Evolutionary conservation across 2,797 vertebrate species (phyloP).

Genomic region (Gobio occitaniae): DNA sequence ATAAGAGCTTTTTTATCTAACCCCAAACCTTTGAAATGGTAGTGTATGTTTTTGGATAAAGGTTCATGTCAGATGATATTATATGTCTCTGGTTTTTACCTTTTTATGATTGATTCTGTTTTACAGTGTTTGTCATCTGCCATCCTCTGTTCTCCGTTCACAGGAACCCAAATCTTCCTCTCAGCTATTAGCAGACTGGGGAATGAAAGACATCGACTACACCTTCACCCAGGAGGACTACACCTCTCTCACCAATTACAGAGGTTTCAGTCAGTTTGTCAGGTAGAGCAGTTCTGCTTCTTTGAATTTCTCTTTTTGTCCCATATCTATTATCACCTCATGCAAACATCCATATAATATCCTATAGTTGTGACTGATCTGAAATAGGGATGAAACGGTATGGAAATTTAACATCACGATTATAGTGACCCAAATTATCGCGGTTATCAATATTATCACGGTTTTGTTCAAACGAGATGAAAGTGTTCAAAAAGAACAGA

Average conservation of each 20-base stretch:
- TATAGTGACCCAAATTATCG: too few species aligned
- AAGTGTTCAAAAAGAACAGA: too few species aligned
- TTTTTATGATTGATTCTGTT: neutral
- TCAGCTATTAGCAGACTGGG: constrained; percentile 96
- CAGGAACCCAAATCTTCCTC: constrained; percentile 94
- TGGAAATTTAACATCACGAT: too few species aligned
- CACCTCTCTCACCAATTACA: constrained; percentile 96
- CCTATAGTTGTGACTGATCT: neutral
- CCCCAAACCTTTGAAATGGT: neutral
- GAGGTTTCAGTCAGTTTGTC: constrained; percentile 98
- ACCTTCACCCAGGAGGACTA: constrained; percentile 97
- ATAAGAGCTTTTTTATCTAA: neutral
- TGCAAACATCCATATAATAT: neutral
- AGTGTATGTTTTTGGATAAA: constrained; percentile 1
- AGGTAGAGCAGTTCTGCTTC: constrained; percentile 77
- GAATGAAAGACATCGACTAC: constrained; percentile 98
- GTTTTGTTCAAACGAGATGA: too few species aligned
- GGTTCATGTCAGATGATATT: neutral
- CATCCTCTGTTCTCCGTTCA: constrained; percentile 24
- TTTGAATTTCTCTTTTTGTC: neutral
- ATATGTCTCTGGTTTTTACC: neutral
- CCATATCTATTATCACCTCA: neutral
- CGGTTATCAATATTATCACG: too few species aligned
- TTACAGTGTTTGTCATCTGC: neutral
- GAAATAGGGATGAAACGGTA: too few species aligned